Evolutionary conservation across 2,113 vertebrate species (phyloP), one percentile per base, ranked within the genome.

Genomic region (Pangasianodon hypophthalmus): DNA sequence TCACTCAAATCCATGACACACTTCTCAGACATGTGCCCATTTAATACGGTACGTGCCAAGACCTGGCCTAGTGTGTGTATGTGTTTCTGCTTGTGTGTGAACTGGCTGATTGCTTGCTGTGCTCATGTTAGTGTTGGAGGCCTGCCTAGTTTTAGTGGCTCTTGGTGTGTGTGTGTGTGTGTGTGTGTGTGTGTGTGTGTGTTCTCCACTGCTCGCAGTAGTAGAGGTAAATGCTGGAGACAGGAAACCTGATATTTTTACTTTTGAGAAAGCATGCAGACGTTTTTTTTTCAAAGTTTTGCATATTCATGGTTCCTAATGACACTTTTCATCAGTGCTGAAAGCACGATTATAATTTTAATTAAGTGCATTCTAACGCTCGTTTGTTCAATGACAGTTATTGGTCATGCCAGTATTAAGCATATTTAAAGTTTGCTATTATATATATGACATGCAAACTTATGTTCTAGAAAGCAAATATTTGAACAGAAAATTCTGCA

Each of bases 61-160:
- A 71, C 81, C 83, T 56, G 88, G 71, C 48, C 41, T 87, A 82
- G 80, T 75, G 56, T 88, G 85, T 87, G 75, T 90, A 85, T 89
- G 83, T 88, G 87, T 80, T 60, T 88, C 46, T 90, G 48, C 87
- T 58, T 89, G 89, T 89, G 92, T 92, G 89, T 90, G 85, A 92
- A 87, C 83, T 90, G 91, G 85, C 84, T 89, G 87, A 83, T 84
- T 92, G 89, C 89, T 90, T 90, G 91, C 82, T 86, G 41, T 73
- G 89, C 85, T 89, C 85, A 81, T 90, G 91, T 90, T 87, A 86
- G 91, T 88, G 77, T 92, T 91, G 90, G 91, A 88, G 75, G 83
- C 81, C 79, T 92, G 92, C 91, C 89, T 89, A 91, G 89, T 87
- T 91, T 90, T 91, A 88, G 84, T 82, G 80, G 85, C 69, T 91